phyloP scores from a whole-genome alignment of 1,140 invertebrate genomes.

The Cydia amplana region DNA sequence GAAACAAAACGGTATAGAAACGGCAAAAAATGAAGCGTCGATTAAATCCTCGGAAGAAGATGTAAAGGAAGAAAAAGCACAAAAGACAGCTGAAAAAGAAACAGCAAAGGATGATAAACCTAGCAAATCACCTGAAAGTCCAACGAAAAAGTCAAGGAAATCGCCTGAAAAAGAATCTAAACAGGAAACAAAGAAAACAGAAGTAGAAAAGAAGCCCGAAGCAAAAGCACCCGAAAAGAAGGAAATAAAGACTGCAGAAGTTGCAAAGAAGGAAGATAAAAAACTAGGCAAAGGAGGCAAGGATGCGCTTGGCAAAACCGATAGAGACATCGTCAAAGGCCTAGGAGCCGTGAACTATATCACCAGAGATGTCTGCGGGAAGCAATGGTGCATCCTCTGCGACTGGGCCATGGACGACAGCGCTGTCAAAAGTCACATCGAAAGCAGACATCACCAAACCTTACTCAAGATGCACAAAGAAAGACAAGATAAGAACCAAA shows the following conservation, averaged over 20 bases:
- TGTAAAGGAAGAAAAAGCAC: slow-evolving; percentile 3
- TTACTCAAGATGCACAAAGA: slow-evolving; percentile 42
- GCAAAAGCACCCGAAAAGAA: neutral
- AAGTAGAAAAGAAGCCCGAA: slow-evolving; percentile 29
- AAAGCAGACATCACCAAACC: slow-evolving; percentile 38
- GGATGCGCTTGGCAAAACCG: slow-evolving; percentile 23
- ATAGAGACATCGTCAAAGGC: slow-evolving; percentile 37
- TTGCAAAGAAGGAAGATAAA: neutral
- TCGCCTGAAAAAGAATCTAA: neutral
- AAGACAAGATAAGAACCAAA: slow-evolving; percentile 31
- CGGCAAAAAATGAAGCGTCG: too few species aligned
- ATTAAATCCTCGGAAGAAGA: neutral
- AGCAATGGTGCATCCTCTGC: slow-evolving; percentile 40
- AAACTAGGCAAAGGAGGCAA: neutral
- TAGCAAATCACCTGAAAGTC: neutral
- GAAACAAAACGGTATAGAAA: neutral
- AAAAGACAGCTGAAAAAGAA: neutral
- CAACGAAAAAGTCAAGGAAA: slow-evolving; percentile 15
- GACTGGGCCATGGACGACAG: slow-evolving; percentile 35
- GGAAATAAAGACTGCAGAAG: neutral
- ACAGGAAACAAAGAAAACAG: slow-evolving; percentile 13
- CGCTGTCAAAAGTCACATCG: slow-evolving; percentile 30
- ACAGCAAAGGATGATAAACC: neutral
- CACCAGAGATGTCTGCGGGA: slow-evolving; percentile 15
- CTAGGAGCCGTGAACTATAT: slow-evolving; percentile 40